Base-by-base conservation (phyloP, 2,113 vertebrate genomes). In the Coregonus clupeaformis region DNA sequence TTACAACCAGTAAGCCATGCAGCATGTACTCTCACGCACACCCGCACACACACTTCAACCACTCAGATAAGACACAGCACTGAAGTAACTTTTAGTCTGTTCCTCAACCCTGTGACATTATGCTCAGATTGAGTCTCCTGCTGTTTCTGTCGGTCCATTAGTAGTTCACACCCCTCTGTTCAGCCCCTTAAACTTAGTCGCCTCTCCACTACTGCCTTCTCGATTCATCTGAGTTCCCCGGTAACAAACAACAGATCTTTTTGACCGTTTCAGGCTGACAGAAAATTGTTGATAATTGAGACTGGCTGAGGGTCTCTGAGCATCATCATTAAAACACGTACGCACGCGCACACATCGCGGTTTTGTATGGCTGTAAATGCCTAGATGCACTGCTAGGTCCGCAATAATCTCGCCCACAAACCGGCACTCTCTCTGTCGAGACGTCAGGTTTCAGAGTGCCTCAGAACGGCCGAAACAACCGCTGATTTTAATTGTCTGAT, bases 401-500 rank as follows among this genome's bases (percentile, higher is more conserved):
- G 76, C 85, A 88, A 89, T 88, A 84, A 87, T 85, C 83, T 82
- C 83, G 80, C 80, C 85, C 76, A 68, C 9, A 7, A 42, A 11
- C 36, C 36, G 9, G 36, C 36, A 9, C 36, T 36, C 7, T 6
- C 32, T 36, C 32, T 0, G 7, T 36, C 32, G 32, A 9, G 2
- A 9, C 36, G 7, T 36, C 36, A 9, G 36, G 9, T 12, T 11
- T 42, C 36, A 42, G 36, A 42, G 36, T 42, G 36, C 36, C 36
- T 42, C 36, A 42, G 9, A 42, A 42, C 2, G 9, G 36, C 7
- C 36, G 36, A 42, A 11, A 42, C 36, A 42, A 42, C 7, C 36
- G 2, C 9, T 11, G 9, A 9, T 42, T 42, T 11, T 42, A 42
- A 42, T 42, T 42, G 36, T 3, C 36, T 12, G 36, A 9, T 42